Base-by-base conservation (phyloP, 1,140 invertebrate genomes). In the Vanessa atalanta region DNA sequence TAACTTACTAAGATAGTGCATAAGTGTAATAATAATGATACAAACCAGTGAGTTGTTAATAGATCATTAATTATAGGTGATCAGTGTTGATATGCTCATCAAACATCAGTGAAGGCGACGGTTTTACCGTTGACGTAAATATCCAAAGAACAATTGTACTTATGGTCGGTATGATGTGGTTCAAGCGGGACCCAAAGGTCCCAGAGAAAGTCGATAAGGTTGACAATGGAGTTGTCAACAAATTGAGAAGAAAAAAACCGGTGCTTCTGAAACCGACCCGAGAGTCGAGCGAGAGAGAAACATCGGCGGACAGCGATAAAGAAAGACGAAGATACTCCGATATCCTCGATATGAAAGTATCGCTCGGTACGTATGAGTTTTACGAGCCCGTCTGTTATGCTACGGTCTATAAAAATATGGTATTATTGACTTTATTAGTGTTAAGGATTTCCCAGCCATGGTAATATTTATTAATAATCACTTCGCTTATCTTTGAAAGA, bases 131-230 rank as follows among this genome's bases (percentile, higher is more conserved):
- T 64, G 51, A 51, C 13, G 57, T 50, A 47, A 7, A 13, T n/a
- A 47, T 20, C 6, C 37, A 37, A 48, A n/a, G 43, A 14, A 16
- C 23, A 47, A 60, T 26, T 6, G 47, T 57, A 69, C 23, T 14
- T 81, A 90, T 86, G 85, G 87, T 89, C 76, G 81, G 82, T 68
- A 92, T 90, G 88, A 93, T 93, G 90, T 92, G 90, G 90, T 91
- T 91, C 61, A 93, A 91, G 72, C 76, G 90, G 75, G 90, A 92
- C 70, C 81, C 89, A 26, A 93, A 93, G 72, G 82, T 85, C 65
- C 75, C 80, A 37, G 90, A 89, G 43, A 90, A 89, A 64, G 66
- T 80, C 23, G 80, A 83, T 67, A 88, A 72, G 15, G 60, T 63
- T 48, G 75, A 86, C 31, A 87, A 90, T 72, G 87, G 87, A 15